Conservation (phyloP, 1,140 invertebrate species). For the Macrobrachium rosenbergii region DNA sequence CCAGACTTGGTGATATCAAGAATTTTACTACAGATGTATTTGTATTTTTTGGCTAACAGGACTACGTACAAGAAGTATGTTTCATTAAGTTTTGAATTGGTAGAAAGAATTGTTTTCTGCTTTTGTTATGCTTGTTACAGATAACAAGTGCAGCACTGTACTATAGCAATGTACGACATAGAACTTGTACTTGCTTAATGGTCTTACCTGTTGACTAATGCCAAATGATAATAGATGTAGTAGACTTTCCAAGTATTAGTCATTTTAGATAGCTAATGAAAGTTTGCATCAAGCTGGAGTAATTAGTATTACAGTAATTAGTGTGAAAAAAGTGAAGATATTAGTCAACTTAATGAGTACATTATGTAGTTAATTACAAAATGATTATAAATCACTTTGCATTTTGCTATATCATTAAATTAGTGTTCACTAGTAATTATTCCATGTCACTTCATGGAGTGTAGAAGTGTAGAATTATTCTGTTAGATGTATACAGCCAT, state of each 20-base stretch:
- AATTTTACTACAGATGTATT: conserved; percentile 20
- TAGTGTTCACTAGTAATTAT: too few relatives aligned
- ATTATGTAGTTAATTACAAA: too few relatives aligned
- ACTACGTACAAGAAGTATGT: conserved; percentile 60
- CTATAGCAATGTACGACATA: conserved; percentile 24
- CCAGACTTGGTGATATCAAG: neutral
- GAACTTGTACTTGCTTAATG: conserved; percentile 26
- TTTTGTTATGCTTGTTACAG: conserved; percentile 11
- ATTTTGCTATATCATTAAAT: too few relatives aligned
- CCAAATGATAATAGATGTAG: neutral
- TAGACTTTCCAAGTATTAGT: neutral
- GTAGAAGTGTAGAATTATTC: too few relatives aligned
- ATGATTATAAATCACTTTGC: too few relatives aligned
- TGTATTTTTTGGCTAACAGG: conserved; percentile 48
- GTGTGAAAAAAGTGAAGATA: neutral
- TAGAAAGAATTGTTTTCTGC: conserved; percentile 1
- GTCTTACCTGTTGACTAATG: neutral
- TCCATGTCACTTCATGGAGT: too few relatives aligned
- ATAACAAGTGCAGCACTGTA: neutral
- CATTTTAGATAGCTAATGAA: neutral
- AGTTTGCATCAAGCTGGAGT: neutral
- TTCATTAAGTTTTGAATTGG: conserved; percentile 7
- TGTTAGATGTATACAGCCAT: too few relatives aligned
- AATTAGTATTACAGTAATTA: neutral
- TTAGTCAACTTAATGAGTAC: too few relatives aligned